Percentiles rank a stretch among this genome's conserved stretches.
phyloP scores from a whole-genome alignment of 2,113 vertebrate species.

The Protobothrops mucrosquamatus region DNA sequence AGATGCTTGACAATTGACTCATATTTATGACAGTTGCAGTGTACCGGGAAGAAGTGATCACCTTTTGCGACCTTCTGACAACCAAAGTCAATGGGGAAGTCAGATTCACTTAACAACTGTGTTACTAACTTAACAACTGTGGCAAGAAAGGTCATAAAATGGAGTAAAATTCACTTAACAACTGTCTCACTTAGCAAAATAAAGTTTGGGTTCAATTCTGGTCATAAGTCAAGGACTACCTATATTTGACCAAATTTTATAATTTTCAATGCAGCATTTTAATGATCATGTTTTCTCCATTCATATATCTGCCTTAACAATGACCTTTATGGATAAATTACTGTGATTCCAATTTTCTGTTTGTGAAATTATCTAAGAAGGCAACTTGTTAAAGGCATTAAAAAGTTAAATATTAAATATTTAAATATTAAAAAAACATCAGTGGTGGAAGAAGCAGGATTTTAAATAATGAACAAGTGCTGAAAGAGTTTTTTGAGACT shows the following conservation, averaged over 20 bases:
- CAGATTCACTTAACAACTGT: neutral
- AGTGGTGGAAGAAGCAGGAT: neutral
- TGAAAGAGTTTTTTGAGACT: neutral
- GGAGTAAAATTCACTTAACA: neutral
- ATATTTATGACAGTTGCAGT: neutral
- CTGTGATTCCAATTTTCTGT: neutral
- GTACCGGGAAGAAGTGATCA: neutral
- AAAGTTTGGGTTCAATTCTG: too few relatives aligned
- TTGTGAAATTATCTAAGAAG: neutral
- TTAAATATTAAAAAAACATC: neutral
- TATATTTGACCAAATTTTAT: neutral
- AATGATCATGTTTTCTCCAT: neutral
- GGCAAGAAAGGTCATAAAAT: neutral
- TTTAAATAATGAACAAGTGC: neutral
- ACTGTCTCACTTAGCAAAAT: neutral
- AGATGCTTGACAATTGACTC: neutral
- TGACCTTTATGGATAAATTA: neutral
- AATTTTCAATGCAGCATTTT: neutral
- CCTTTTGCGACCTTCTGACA: neutral
- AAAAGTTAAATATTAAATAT: neutral
- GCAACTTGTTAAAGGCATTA: neutral
- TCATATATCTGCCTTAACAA: neutral
- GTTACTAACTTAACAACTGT: neutral
- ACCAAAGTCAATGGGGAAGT: neutral
- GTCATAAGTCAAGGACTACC: too few relatives aligned